Percentiles rank a stretch among this genome's conserved stretches.
These are phyloP conservation scores for Pyralis farinalis DNA, from an alignment of 2,888 invertebrate genomes.

Conservation along the genomic window DNA sequence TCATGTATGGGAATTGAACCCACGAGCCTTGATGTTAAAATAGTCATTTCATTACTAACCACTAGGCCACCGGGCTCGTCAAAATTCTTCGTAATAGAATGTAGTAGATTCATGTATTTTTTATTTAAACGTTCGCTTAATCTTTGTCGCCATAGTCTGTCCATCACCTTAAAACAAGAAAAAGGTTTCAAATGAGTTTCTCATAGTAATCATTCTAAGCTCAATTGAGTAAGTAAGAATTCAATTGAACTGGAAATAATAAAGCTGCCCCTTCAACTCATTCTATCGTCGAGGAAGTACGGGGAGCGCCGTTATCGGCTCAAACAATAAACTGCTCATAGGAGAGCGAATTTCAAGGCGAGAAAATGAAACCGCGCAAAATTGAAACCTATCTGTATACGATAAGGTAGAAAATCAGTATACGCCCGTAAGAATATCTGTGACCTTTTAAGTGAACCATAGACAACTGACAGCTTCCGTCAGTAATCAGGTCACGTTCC, in stretches of 20 bases:
- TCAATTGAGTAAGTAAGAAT: constrained; percentile 39
- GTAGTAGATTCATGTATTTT: too few species aligned
- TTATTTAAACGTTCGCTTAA: too few species aligned
- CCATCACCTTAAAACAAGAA: too few species aligned
- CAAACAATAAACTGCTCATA: constrained; percentile 57
- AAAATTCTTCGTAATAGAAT: too few species aligned
- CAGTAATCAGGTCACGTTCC: constrained; percentile 78
- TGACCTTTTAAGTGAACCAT: constrained; percentile 47
- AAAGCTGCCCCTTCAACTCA: constrained; percentile 42
- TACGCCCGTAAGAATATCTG: constrained; percentile 34
- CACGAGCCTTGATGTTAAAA: too few species aligned
- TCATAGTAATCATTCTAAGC: constrained; percentile 33
- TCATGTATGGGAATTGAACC: too few species aligned
- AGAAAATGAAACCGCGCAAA: constrained; percentile 26
- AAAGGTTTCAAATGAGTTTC: constrained; percentile 3
- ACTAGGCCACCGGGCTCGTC: too few species aligned
- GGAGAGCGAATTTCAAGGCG: constrained; percentile 38
- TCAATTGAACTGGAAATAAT: constrained; percentile 50
- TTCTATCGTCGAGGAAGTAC: constrained; percentile 44
- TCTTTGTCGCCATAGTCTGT: too few species aligned
- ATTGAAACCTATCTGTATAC: constrained; percentile 27
- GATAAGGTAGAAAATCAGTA: constrained; percentile 36
- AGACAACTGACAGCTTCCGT: constrained; percentile 70
- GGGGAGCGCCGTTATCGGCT: constrained; percentile 45
- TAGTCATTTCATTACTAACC: too few species aligned